These are phyloP conservation scores for Stenoptilia bipunctidactyla DNA, from an alignment of 2,888 invertebrate genomes.

Conservation along the genomic window DNA sequence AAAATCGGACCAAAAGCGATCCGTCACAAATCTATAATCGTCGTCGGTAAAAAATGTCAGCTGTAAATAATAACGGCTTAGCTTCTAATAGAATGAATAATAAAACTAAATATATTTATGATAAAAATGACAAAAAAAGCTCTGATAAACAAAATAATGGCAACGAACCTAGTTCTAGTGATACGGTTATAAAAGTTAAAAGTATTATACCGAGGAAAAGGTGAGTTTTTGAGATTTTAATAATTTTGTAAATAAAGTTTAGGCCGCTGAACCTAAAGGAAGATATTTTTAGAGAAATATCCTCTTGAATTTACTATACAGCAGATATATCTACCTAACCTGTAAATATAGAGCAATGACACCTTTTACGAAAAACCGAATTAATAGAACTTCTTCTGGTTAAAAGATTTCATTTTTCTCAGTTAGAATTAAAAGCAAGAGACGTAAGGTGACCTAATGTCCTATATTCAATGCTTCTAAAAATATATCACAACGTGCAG, in stretches of 20 bases:
- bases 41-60: constrained; percentile 54
- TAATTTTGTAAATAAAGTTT: constrained; percentile 11
- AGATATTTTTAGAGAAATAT: no score
- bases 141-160: constrained; percentile 15
- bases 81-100: constrained; percentile 17
- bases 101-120: constrained; percentile 34
- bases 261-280: no score
- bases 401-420: no score
- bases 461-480: background rate
- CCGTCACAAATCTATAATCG: constrained; percentile 63
- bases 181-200: constrained; percentile 56
- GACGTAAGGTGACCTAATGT: background rate
- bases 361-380: no score
- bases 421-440: no score
- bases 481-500: background rate
- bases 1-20: constrained; percentile 57
- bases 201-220: constrained; percentile 59
- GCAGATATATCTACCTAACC: no score
- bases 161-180: constrained; percentile 12
- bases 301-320: no score
- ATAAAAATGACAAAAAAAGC: constrained; percentile 32
- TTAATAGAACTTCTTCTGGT: no score
- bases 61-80: constrained; percentile 13
- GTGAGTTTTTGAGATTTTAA: constrained; percentile 33
- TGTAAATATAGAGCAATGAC: no score